phyloP scores from a whole-genome alignment of 2,797 vertebrate genomes.

The Urophycis tenuis region DNA sequence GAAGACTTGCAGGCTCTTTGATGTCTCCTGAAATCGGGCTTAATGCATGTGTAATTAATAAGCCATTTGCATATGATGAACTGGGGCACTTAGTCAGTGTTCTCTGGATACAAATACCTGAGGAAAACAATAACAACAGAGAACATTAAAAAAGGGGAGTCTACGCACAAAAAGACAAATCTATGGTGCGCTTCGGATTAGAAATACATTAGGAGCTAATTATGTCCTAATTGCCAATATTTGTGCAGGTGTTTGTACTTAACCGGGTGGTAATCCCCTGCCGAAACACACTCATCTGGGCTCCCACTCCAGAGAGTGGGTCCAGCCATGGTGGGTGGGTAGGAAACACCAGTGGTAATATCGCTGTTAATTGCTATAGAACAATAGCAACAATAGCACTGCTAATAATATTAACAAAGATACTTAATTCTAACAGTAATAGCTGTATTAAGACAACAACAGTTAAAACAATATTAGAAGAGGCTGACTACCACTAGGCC shows the following conservation, averaged over 20 bases:
- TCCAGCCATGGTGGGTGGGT: constrained; percentile 46
- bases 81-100: constrained; percentile 96
- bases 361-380: constrained; percentile 43
- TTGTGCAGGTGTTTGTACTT: constrained; percentile 99
- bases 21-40: constrained; percentile 84
- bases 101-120: constrained; percentile 96
- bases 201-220: constrained; percentile 99
- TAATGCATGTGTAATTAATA: constrained; percentile 99
- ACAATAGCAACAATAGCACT: constrained; percentile 28
- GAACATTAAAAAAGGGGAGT: constrained; percentile 95
- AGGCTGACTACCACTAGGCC: constrained; percentile 15
- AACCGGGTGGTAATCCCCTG: constrained; percentile 88
- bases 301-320: constrained; percentile 78
- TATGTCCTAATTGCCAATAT: constrained; percentile 99
- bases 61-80: constrained; percentile 97
- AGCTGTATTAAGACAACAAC: background rate
- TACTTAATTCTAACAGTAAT: background rate
- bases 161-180: constrained; percentile 84
- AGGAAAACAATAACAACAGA: constrained; percentile 80
- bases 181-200: constrained; percentile 97
- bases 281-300: constrained; percentile 83
- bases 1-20: constrained; percentile 78
- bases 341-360: constrained; percentile 44
- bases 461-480: constrained; percentile 4
- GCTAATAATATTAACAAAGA: constrained; percentile 13